A percentile compares a stretch with the other conserved stretches of the same genome.
These are phyloP conservation scores for Conistra vaccinii DNA, from an alignment of 2,888 invertebrate species.

Conservation along the genomic window DNA sequence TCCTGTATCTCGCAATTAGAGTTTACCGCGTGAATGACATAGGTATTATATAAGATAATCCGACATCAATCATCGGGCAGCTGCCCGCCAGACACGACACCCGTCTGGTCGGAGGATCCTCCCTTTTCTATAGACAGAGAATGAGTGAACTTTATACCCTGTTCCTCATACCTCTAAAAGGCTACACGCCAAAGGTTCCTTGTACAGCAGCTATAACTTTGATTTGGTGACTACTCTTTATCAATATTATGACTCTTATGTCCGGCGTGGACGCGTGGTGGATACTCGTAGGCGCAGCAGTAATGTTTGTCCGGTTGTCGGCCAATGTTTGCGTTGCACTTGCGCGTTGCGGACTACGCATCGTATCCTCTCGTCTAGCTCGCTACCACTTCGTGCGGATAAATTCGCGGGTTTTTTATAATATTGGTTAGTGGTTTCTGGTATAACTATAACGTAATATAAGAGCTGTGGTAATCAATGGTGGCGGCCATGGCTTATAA, in stretches of 20 bases:
- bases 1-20: too few species aligned
- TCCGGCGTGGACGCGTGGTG: conserved; percentile 27
- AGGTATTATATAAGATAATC: too few species aligned
- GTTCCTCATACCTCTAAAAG: too few species aligned
- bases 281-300: conserved; percentile 35
- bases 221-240: conserved; percentile 20
- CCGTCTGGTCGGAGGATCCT: too few species aligned
- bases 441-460: too few species aligned
- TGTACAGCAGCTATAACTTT: not conserved
- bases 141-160: too few species aligned
- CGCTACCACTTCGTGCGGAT: conserved; percentile 26
- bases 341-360: conserved; percentile 42
- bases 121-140: too few species aligned
- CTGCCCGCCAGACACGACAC: too few species aligned
- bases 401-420: conserved; percentile 30
- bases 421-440: not conserved
- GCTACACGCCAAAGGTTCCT: not conserved
- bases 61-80: too few species aligned
- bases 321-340: conserved; percentile 63
- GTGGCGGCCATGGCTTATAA: not conserved
- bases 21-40: too few species aligned
- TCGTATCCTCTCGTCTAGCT: conserved; percentile 18
- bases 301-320: conserved; percentile 59
- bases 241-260: conserved; percentile 23
- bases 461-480: not conserved